Percentiles rank a stretch among this genome's conserved stretches.
Conservation (phyloP, 2,113 vertebrate genomes). For the Patagioenas fasciata region DNA sequence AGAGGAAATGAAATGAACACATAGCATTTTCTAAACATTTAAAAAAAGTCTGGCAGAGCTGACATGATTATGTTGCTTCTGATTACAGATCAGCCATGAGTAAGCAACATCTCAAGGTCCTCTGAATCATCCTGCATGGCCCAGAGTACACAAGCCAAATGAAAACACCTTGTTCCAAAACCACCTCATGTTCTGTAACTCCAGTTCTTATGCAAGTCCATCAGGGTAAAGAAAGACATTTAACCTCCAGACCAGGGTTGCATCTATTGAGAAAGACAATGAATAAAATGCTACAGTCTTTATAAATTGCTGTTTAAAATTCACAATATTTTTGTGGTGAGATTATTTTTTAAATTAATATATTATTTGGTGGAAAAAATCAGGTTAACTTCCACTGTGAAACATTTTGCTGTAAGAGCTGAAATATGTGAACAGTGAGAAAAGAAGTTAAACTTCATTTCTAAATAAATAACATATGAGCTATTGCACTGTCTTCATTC, state of each 20-base stretch:
- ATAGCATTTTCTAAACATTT: background rate
- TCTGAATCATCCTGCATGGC: background rate
- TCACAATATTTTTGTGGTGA: background rate
- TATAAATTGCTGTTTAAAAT: background rate
- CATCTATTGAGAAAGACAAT: background rate
- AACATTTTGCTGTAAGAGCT: background rate
- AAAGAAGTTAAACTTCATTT: background rate
- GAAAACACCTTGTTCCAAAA: background rate
- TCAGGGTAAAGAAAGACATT: background rate
- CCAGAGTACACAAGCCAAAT: background rate
- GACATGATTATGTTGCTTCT: background rate
- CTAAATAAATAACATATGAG: background rate
- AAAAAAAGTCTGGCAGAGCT: fast-evolving
- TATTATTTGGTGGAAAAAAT: background rate
- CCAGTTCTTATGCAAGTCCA: background rate
- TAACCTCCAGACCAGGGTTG: background rate
- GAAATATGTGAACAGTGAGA: background rate
- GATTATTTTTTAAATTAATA: background rate
- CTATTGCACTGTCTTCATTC: background rate
- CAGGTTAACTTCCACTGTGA: background rate
- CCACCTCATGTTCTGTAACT: background rate
- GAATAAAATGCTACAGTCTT: background rate
- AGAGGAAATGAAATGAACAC: background rate
- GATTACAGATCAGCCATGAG: background rate
- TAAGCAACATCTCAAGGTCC: background rate